A percentile compares a stretch with the other conserved stretches of the same genome.
These are phyloP conservation scores for Fragum fragum DNA, from an alignment of 2,888 invertebrate species.

Conservation along the genomic window DNA sequence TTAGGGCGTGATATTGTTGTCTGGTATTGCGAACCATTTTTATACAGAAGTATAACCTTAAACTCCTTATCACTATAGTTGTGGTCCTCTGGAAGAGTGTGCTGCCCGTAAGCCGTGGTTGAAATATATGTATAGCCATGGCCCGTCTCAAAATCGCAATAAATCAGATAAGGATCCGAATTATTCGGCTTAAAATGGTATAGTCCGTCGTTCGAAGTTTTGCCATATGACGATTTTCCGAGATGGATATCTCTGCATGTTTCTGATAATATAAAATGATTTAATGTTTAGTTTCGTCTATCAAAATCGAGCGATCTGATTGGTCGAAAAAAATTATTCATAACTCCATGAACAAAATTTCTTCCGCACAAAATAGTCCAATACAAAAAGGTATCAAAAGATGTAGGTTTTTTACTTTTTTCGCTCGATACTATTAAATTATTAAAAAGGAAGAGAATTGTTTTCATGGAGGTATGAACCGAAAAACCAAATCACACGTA, in stretches of 20 bases:
- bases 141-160: background rate
- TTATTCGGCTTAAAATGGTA: background rate
- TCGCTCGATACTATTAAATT: too few relatives aligned
- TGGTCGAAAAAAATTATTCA: too few relatives aligned
- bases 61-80: background rate
- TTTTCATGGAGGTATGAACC: too few relatives aligned
- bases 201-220: background rate
- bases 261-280: too few relatives aligned
- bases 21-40: background rate
- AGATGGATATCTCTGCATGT: background rate
- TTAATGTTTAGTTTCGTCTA: too few relatives aligned
- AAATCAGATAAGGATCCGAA: background rate
- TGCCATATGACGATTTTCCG: background rate
- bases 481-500: too few relatives aligned
- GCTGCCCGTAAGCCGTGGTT: background rate
- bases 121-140: background rate
- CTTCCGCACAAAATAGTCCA: too few relatives aligned
- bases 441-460: too few relatives aligned
- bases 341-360: too few relatives aligned
- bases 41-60: background rate
- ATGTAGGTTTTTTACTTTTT: too few relatives aligned
- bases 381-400: too few relatives aligned
- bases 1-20: background rate
- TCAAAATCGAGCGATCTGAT: too few relatives aligned
- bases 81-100: background rate